Conservation (phyloP, 2,888 invertebrate species). For the Anthophora plumipes region DNA sequence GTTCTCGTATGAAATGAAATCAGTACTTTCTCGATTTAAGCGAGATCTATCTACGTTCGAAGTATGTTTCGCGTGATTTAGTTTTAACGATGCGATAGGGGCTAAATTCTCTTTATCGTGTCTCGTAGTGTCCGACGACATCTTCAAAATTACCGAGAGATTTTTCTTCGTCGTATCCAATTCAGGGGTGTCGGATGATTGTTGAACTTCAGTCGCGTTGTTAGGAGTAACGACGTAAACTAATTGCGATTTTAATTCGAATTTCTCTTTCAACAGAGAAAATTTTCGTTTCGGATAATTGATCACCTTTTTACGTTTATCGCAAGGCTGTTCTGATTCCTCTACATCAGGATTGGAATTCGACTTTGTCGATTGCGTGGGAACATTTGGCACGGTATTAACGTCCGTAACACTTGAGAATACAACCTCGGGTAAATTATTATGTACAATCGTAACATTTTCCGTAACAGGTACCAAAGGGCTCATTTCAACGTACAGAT, state of each 20-base stretch:
- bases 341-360: slow-evolving; percentile 13
- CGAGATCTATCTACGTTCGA: slow-evolving; percentile 64
- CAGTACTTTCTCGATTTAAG: slow-evolving; percentile 57
- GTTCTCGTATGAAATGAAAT: slow-evolving; percentile 61
- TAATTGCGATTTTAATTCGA: slow-evolving; percentile 85
- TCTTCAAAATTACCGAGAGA: slow-evolving; percentile 45
- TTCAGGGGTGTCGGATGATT: slow-evolving; percentile 12
- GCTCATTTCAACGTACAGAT: slow-evolving; percentile 79
- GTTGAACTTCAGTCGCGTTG: slow-evolving; percentile 36
- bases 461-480: slow-evolving; percentile 69
- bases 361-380: background rate
- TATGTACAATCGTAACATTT: slow-evolving; percentile 62
- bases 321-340: slow-evolving; percentile 16
- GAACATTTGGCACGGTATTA: background rate
- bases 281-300: slow-evolving; percentile 87
- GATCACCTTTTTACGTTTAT: slow-evolving; percentile 64
- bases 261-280: slow-evolving; percentile 87
- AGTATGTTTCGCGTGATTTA: slow-evolving; percentile 43
- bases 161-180: slow-evolving; percentile 23
- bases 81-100: slow-evolving; percentile 67
- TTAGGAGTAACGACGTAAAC: slow-evolving; percentile 69
- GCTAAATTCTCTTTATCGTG: slow-evolving; percentile 79
- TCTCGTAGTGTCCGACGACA: slow-evolving; percentile 60
- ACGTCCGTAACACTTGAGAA: background rate
- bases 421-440: slow-evolving; percentile 31